Conservation (phyloP, 2,113 vertebrate genomes). For the Pelecanus crispus region DNA sequence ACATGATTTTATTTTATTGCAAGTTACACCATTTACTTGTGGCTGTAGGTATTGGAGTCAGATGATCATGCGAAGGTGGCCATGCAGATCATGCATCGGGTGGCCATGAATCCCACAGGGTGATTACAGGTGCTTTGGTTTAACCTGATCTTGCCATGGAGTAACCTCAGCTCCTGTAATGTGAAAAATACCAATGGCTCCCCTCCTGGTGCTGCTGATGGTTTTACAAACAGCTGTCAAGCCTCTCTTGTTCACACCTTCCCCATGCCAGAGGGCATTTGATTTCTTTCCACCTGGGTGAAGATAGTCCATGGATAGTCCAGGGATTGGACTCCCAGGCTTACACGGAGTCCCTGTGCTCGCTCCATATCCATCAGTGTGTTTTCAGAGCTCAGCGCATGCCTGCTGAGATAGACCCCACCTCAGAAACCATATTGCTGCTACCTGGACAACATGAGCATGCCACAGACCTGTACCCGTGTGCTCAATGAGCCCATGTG, state of each 20-base stretch:
- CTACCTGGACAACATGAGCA: rapidly evolving
- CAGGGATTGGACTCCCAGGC: neutral
- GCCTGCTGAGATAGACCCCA: neutral
- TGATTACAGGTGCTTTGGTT: neutral
- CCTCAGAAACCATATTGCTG: neutral
- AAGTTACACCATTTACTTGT: neutral
- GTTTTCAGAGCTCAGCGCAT: neutral
- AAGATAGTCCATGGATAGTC: neutral
- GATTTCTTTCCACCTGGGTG: neutral
- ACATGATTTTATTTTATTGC: neutral
- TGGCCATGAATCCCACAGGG: neutral
- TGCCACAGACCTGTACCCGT: neutral
- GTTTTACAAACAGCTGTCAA: neutral
- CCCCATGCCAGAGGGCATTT: neutral
- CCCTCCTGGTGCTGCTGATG: neutral
- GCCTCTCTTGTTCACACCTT: neutral
- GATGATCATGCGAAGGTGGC: neutral
- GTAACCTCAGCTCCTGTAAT: neutral
- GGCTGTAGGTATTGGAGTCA: neutral
- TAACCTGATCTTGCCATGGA: neutral
- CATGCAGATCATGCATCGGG: no score
- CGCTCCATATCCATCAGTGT: neutral
- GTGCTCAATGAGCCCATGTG: neutral
- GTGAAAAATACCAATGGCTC: neutral
- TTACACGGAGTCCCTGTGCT: neutral